Conservation (phyloP, 1,140 invertebrate genomes). For the Kradibia gibbosae region DNA sequence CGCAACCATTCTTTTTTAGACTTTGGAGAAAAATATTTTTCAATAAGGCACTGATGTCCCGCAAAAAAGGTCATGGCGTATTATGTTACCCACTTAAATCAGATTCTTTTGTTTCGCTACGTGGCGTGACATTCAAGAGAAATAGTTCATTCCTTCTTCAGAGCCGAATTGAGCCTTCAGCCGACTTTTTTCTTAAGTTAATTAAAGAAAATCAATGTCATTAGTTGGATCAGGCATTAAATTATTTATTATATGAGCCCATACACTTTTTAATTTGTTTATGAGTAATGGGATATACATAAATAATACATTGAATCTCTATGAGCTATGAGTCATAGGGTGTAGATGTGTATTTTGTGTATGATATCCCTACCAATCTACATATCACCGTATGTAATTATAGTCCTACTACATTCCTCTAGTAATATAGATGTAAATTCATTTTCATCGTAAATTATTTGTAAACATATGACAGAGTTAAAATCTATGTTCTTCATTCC, state of each 20-base stretch:
- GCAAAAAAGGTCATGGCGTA: conserved; percentile 19
- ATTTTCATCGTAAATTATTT: conserved; percentile 2
- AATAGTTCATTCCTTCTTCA: not conserved
- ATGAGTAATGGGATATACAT: not conserved
- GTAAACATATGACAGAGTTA: not conserved
- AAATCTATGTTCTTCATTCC: not conserved
- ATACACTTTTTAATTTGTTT: not conserved
- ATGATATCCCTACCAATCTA: not conserved
- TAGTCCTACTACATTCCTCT: no score
- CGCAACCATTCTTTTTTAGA: conserved; percentile 48
- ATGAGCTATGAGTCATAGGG: not conserved
- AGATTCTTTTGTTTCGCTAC: conserved; percentile 21
- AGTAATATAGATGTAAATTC: no score
- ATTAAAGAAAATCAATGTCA: conserved; percentile 8
- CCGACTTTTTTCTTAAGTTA: not conserved
- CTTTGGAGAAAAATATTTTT: conserved; percentile 39
- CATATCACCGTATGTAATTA: no score
- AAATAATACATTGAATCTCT: not conserved
- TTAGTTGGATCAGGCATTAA: not conserved
- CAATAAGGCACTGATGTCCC: conserved; percentile 33
- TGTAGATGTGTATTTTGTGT: conserved; percentile 10
- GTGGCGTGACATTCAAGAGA: not conserved
- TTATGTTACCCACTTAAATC: conserved; percentile 32
- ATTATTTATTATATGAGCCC: not conserved
- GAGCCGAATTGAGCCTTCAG: not conserved